phyloP scores from a whole-genome alignment of 2,797 vertebrate species.

The Sorex maritimensis region DNA sequence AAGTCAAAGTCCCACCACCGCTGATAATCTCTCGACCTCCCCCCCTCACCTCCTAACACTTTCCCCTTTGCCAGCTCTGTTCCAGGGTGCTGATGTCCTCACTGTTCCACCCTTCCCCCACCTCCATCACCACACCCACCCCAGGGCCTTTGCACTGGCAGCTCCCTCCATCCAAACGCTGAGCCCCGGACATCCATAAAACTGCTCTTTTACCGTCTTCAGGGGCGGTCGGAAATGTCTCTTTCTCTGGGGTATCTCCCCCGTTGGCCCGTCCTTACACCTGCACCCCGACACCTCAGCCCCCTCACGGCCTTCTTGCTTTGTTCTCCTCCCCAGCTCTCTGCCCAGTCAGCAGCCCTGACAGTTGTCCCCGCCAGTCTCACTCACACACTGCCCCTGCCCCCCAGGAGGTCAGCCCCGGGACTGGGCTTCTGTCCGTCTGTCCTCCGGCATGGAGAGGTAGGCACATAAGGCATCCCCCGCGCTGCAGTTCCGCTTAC shows the following conservation, averaged over 20 bases:
- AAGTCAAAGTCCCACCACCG: neutral
- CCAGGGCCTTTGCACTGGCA: too few species aligned
- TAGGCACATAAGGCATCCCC: neutral
- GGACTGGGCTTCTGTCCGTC: neutral
- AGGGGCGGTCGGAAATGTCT: neutral
- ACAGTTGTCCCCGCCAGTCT: neutral
- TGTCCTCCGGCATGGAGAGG: neutral
- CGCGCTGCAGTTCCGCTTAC: neutral
- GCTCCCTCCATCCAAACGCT: neutral
- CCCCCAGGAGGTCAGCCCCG: neutral
- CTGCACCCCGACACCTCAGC: fast-evolving
- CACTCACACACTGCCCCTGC: neutral
- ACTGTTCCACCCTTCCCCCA: neutral
- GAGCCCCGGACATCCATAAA: neutral
- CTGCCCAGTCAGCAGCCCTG: too few species aligned
- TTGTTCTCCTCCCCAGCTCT: neutral
- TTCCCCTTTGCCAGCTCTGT: neutral
- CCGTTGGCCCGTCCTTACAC: neutral
- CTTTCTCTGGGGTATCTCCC: neutral
- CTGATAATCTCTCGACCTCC: too few species aligned
- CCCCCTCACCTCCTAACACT: neutral
- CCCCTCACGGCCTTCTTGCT: neutral
- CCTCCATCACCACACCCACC: too few species aligned
- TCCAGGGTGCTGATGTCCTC: fast-evolving
- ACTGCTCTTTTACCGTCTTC: neutral